Evolutionary conservation across 2,797 vertebrate genomes (phyloP).

Genomic region (Potorous gilbertii): DNA sequence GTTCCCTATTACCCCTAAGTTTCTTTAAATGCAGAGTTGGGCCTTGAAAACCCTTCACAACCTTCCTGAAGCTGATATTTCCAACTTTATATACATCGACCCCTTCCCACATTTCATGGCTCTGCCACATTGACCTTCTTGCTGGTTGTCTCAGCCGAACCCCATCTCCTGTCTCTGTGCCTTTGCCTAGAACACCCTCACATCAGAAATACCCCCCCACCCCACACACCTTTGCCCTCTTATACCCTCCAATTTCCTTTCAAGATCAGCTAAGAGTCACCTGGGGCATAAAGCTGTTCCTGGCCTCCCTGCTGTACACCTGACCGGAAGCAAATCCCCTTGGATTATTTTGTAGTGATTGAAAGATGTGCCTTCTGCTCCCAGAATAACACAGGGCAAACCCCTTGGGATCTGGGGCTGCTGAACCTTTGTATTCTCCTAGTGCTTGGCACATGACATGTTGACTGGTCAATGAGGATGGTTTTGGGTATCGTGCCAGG

Average conservation of each 20-base stretch:
- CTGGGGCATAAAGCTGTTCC: not conserved
- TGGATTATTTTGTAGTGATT: not conserved
- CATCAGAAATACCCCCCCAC: too few relatives aligned
- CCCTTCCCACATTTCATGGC: not conserved
- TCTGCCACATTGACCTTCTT: not conserved
- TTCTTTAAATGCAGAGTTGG: not conserved
- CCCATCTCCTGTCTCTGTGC: not conserved
- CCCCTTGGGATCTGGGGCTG: not conserved
- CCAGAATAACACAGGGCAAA: not conserved
- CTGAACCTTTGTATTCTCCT: not conserved
- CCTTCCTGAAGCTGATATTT: not conserved
- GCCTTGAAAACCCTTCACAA: not conserved
- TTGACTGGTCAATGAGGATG: too few relatives aligned
- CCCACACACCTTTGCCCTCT: not conserved
- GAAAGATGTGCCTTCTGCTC: not conserved
- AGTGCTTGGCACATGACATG: not conserved
- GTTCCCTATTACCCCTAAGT: not conserved
- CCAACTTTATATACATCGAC: not conserved
- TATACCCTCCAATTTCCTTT: not conserved
- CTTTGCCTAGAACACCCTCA: not conserved
- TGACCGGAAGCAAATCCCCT: not conserved
- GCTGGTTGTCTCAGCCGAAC: not conserved
- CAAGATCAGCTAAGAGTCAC: not conserved
- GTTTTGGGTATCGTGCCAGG: not conserved
- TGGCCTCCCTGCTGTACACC: not conserved